Percentiles rank a stretch among this genome's conserved stretches.
Conservation (phyloP, 2,113 vertebrate genomes). For the Hippocampus zosterae region DNA sequence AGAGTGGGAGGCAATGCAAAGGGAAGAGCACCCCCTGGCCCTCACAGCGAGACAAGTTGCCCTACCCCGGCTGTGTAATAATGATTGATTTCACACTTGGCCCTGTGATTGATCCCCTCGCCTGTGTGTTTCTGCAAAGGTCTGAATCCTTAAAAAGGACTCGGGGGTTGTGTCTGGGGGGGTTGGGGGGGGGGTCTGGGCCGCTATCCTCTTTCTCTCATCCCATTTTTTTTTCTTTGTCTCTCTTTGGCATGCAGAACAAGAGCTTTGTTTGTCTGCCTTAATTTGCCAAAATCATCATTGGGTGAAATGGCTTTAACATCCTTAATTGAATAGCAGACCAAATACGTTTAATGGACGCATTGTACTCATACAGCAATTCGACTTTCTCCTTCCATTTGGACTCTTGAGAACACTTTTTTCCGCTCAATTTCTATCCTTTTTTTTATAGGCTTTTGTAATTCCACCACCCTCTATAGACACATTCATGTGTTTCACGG, state of each 20-base stretch:
- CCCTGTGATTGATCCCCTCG: slow-evolving; percentile 34
- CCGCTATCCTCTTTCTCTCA: slow-evolving; percentile 38
- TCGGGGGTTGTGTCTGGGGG: slow-evolving; percentile 28
- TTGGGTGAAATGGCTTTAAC: neutral
- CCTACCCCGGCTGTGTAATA: slow-evolving; percentile 17
- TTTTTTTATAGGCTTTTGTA: neutral
- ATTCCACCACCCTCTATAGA: neutral
- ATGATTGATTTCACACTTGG: slow-evolving; percentile 45
- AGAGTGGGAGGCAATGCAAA: slow-evolving; percentile 9
- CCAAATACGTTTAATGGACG: neutral
- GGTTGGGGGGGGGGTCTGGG: slow-evolving; percentile 18
- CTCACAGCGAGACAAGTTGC: slow-evolving; percentile 34
- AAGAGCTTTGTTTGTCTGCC: neutral
- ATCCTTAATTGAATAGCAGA: neutral
- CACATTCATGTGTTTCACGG: too few relatives aligned
- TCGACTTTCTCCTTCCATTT: neutral
- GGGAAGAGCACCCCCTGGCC: neutral
- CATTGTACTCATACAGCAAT: neutral
- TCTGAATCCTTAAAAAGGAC: slow-evolving; percentile 5
- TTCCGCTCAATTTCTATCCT: neutral
- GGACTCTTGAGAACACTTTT: neutral
- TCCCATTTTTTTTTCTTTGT: slow-evolving; percentile 20
- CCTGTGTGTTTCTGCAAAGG: slow-evolving; percentile 17
- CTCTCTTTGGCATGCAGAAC: neutral
- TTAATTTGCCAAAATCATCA: neutral